phyloP scores from a whole-genome alignment of 2,113 vertebrate species.

The Corythoichthys haematopterus region DNA sequence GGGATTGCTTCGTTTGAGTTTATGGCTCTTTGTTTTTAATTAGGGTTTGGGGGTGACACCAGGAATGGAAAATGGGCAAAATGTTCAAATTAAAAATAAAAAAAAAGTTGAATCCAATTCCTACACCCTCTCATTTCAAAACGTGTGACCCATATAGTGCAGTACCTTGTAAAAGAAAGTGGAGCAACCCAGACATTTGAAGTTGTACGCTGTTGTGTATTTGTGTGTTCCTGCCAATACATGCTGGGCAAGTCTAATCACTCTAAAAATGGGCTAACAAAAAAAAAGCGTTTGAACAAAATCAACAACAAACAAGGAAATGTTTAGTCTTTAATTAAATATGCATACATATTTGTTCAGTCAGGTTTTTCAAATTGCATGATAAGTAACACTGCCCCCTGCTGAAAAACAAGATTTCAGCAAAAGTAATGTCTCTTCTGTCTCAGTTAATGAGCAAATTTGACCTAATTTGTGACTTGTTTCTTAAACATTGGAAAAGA shows the following conservation, averaged over 20 bases:
- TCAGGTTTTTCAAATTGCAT: conserved; percentile 37
- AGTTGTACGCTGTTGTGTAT: conserved; percentile 57
- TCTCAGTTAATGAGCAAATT: neutral
- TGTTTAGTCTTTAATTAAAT: conserved; percentile 57
- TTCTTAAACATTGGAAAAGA: conserved; percentile 34
- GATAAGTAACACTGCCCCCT: conserved; percentile 58
- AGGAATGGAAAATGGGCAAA: conserved; percentile 66
- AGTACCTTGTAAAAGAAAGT: conserved; percentile 61
- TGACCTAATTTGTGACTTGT: conserved; percentile 34
- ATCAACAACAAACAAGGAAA: conserved; percentile 60
- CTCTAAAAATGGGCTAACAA: conserved; percentile 50
- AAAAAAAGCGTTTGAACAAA: conserved; percentile 51
- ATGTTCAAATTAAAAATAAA: conserved; percentile 34
- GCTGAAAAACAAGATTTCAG: conserved; percentile 35
- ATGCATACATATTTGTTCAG: conserved; percentile 45
- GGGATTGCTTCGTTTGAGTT: conserved; percentile 69
- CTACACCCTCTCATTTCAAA: conserved; percentile 58
- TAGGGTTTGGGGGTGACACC: conserved; percentile 72
- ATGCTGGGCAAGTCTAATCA: conserved; percentile 52
- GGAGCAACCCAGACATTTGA: conserved; percentile 68
- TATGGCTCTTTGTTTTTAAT: conserved; percentile 68
- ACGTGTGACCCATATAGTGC: conserved; percentile 64
- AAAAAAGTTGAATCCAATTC: conserved; percentile 64
- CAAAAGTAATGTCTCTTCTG: conserved; percentile 2
- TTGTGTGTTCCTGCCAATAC: conserved; percentile 51